These are phyloP conservation scores for Bellardia bayeri DNA, from an alignment of 2,888 invertebrate species.

Conservation along the genomic window DNA sequence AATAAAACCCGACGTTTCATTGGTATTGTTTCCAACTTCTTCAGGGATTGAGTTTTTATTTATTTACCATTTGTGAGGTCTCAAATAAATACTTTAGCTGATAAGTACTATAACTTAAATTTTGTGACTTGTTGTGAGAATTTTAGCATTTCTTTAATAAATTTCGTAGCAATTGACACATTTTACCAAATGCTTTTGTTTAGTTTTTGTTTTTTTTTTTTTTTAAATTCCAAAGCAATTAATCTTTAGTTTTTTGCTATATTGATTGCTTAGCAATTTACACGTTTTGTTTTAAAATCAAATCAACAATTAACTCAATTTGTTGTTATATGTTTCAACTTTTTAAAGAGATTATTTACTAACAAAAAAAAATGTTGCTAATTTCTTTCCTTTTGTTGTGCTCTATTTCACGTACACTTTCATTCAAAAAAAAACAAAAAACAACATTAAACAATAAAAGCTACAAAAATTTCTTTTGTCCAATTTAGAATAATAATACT, in stretches of 20 bases:
- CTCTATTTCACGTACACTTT: slow-evolving; percentile 55
- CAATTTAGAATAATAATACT: background rate
- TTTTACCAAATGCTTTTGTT: no score
- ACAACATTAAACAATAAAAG: background rate
- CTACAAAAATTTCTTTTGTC: slow-evolving; percentile 19
- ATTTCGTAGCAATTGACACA: no score
- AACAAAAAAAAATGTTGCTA: background rate
- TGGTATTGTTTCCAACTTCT: no score
- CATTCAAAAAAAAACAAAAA: slow-evolving; percentile 20
- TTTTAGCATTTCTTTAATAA: no score
- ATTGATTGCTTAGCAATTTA: background rate
- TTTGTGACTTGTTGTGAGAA: no score
- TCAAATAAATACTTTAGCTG: no score
- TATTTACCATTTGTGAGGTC: no score
- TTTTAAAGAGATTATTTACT: background rate
- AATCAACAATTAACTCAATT: background rate
- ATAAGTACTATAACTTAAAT: no score
- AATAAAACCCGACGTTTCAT: no score
- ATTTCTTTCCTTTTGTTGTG: background rate
- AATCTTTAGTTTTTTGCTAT: background rate
- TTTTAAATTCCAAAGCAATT: no score
- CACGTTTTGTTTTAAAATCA: slow-evolving; percentile 2
- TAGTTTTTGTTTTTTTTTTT: no score
- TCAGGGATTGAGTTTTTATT: no score
- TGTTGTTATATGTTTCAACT: background rate